phyloP scores from a whole-genome alignment of 2,888 invertebrate genomes.

The Platynereis dumerilii region DNA sequence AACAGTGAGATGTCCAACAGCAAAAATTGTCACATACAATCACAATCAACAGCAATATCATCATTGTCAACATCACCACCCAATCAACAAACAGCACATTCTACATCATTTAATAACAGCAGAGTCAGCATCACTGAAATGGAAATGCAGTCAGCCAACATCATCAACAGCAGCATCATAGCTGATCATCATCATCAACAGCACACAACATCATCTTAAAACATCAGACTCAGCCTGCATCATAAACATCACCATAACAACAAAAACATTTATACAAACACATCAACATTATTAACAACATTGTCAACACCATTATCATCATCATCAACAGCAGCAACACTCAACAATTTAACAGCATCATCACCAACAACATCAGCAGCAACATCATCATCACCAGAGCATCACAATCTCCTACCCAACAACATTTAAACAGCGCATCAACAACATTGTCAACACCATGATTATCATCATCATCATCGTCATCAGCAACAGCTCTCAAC shows the following conservation, averaged over 20 bases:
- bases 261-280: not conserved
- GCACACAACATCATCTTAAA: too few species aligned
- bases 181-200: too few species aligned
- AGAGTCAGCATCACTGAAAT: too few species aligned
- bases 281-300: not conserved
- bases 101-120: too few species aligned
- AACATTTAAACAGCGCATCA: not conserved
- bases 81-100: too few species aligned
- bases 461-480: not conserved
- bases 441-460: not conserved
- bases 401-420: not conserved
- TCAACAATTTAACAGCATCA: not conserved
- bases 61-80: not conserved
- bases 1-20: too few species aligned
- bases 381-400: not conserved
- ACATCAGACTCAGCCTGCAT: too few species aligned
- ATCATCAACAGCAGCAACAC: not conserved
- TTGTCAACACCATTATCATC: not conserved
- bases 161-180: too few species aligned
- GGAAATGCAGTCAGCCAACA: too few species aligned
- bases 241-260: too few species aligned
- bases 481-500: not conserved
- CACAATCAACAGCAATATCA: not conserved
- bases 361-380: not conserved
- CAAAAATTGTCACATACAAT: too few species aligned